Base-by-base conservation (phyloP, 2,888 invertebrate genomes). In the Adineta ricciae region DNA sequence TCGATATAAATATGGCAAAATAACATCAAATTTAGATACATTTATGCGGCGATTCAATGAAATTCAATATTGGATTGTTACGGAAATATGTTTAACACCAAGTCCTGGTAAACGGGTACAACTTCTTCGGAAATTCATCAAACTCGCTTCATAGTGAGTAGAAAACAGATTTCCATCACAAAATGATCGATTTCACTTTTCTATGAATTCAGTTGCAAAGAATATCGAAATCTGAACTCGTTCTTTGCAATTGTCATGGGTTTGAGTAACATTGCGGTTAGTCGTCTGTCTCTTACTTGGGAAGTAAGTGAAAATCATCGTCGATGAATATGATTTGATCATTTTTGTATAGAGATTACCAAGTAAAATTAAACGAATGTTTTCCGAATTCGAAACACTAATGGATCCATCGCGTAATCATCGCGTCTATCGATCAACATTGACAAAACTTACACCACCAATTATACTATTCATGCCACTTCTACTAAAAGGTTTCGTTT, bases 241-340 rank as follows among this genome's bases (percentile, higher is more conserved):
- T 94, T 95, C 90, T 94, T 94, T 89, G 94, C 95, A 85, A 93
- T 95, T 87, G 94, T 94, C 9, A 94, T 95, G 93, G 95, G 95
- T 2, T 91, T 95, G 32, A 94, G 94, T 88, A 95, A 95, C 89
- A 93, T 94, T 88, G 94, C 95, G 32, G 93, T 95, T 52, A 94
- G 94, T 86, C 91, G 95, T 72, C 91, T 95, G 56, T 93, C 93
- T 50, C 93, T 93, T 88, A 94, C 94, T 0, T 95, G 95, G 95
- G 94, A 94, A 83, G 78, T 78, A 78, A 24, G 78, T 78, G 27
- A 32, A 49, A 52, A 19, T 21, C 8, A n/a, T 27, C 1, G 2
- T 11, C 5, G 9, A 19, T 83, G 2, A 19, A 83, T 2, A 49
- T 36, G 7, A 36, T 24, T 85, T 24, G 32, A 83, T 86, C 7